A percentile compares a stretch with the other conserved stretches of the same genome.
phyloP scores from a whole-genome alignment of 2,888 invertebrate species.

The Elmis aenea region DNA sequence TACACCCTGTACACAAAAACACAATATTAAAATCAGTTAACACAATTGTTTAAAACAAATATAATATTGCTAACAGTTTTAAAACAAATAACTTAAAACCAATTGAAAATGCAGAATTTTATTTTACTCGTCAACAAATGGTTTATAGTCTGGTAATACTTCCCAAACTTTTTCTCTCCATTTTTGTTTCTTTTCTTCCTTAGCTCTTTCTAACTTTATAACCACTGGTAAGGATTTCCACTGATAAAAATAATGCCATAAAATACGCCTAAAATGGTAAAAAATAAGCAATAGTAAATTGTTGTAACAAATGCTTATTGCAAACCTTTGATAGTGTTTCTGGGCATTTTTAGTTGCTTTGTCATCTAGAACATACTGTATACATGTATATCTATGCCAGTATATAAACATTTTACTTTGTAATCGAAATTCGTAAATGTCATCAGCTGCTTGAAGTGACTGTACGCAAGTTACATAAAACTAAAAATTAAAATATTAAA shows the following conservation, averaged over 20 bases:
- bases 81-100: background rate
- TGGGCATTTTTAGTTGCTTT: constrained; percentile 41
- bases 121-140: constrained; percentile 36
- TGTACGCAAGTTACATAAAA: constrained; percentile 46
- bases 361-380: constrained; percentile 28
- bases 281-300: constrained; percentile 16
- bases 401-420: constrained; percentile 33
- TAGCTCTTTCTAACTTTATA: constrained; percentile 59
- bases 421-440: constrained; percentile 58
- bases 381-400: constrained; percentile 36
- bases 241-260: constrained; percentile 48
- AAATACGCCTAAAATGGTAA: constrained; percentile 40
- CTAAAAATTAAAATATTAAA: constrained; percentile 38
- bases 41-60: no score
- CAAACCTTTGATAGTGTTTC: constrained; percentile 52
- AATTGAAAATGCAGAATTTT: background rate
- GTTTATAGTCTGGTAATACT: constrained; percentile 65
- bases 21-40: background rate
- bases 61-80: no score
- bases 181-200: constrained; percentile 61
- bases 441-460: constrained; percentile 65
- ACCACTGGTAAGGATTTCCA: constrained; percentile 65
- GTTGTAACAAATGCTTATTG: no score
- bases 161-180: constrained; percentile 70
- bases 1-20: no score